Base-by-base conservation (phyloP, 1,140 invertebrate genomes). In the Stegodyphus dumicola region DNA sequence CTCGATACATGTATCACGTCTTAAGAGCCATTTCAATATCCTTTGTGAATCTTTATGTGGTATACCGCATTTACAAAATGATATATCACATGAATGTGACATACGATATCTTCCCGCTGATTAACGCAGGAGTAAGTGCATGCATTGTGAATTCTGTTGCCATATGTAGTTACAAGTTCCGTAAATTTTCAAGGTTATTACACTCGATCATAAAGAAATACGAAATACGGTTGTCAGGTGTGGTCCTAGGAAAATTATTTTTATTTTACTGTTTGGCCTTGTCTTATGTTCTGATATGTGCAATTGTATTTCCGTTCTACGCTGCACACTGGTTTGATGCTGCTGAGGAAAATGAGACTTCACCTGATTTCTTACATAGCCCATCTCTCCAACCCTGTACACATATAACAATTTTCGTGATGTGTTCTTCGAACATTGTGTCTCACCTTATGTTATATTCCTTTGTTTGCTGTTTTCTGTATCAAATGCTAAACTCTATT, bases 281-380 rank as follows among this genome's bases (percentile, higher is more conserved):
- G 2, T 17, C 65, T 2, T 85, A 85, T 18, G 64, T 85, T 6
- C 5, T 77, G 10, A 33, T 64, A 2, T 85, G 73, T 52, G 18
- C 66, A 9, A 70, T 52, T 4, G 18, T 85, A 15, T 85, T 85
- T 17, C 81, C 81, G 5, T 52, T 69, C 2, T 15, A 76, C 15
- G 81, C 81, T 1, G 49, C 74, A 15, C 56, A 85, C 13, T 85
- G 81, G 81, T 85, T 85, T 51, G 71, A 85, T 7, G 64, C 74
- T 17, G 60, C 65, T 2, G 13, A 18, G 13, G 48, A 17, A 15
- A 70, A 85, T 15, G 7, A 85, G 13, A 77, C 73, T 3, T 15
- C 17, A 11, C 60, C 65, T 7, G 81, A 85, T 60, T 69, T 76
- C n/a, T 75, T 85, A 9, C 81, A 85, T 33, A 54, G 15, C 10